Evolutionary conservation across 1,140 invertebrate species (phyloP).

Genomic region (Neotoxoptera formosana): DNA sequence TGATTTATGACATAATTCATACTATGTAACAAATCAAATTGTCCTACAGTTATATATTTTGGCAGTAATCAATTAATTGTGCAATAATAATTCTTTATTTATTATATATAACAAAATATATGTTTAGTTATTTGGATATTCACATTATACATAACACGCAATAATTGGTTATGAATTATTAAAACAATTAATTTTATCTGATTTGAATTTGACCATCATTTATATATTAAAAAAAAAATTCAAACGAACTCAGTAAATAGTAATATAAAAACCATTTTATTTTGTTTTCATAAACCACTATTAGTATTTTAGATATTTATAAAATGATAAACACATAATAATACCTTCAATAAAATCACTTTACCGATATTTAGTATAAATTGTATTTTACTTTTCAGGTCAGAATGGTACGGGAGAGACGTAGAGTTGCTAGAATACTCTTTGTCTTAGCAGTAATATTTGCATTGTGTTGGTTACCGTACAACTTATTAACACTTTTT

Average conservation of each 20-base stretch:
- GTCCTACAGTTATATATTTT: not conserved
- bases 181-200: not conserved
- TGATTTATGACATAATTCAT: not conserved
- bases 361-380: not conserved
- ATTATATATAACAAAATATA: not conserved
- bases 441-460: slow-evolving; percentile 77
- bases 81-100: not conserved
- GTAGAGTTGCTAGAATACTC: slow-evolving; percentile 77
- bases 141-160: not conserved
- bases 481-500: slow-evolving; percentile 74
- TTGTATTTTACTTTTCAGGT: slow-evolving; percentile 43
- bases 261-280: not conserved
- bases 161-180: not conserved
- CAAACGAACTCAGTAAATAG: not conserved
- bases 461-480: slow-evolving; percentile 81
- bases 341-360: too few relatives aligned
- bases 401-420: slow-evolving; percentile 71
- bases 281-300: too few relatives aligned
- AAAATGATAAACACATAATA: too few relatives aligned
- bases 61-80: not conserved
- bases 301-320: not conserved
- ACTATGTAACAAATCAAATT: not conserved
- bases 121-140: not conserved
- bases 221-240: not conserved
- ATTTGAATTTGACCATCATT: not conserved